Evolutionary conservation across 2,797 vertebrate species (phyloP), one percentile per base, ranked within the genome.

Genomic region (Lepidocolaptes lacrymiger): DNA sequence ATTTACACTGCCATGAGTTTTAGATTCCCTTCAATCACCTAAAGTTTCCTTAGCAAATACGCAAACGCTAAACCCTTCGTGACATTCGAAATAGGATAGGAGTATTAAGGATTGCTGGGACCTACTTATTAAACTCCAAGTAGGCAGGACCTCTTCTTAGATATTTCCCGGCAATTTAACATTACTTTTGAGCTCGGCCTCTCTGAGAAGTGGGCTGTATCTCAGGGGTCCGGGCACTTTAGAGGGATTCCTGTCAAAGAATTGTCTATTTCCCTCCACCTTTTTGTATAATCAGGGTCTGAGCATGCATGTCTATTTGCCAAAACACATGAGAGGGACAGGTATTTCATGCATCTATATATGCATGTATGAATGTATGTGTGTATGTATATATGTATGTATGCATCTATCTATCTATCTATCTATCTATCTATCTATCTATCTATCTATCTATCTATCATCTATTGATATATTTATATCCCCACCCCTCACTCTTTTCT

Each of bases 31-130:
- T 87, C 37, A 12, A 73, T 75, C 0, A 0, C 49, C 46, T 71
- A 68, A 93, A 92, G 43, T 91, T 32, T n/a, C 55, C 34, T 89
- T 73, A 93, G 82, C 86, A 97, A 96, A 90, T 91, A 91, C 10
- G 24, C 75, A 89, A 95, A 41, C 18, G 14, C 67, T 74, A 87
- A 94, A 16, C 28, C 26, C 24, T 14, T 6, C 12, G 13, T 74
- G 85, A 66, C 46, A 66, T 92, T 85, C 93, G 48, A 85, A 86
- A 85, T 7, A 68, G n/a, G 51, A 81, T 28, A 84, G 36, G 79
- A 79, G 48, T 19, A 63, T 66, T 79, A 16, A 8, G 41, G 26
- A 30, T 88, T 89, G 73, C 75, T 94, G 43, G 30, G 6, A 10
- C 12, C 3, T 20, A 32, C 34, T 2, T 59, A 77, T 54, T 63